Evolutionary conservation across 2,888 invertebrate genomes (phyloP), one percentile per base, ranked within the genome.

Genomic region (Pollenia angustigena): DNA sequence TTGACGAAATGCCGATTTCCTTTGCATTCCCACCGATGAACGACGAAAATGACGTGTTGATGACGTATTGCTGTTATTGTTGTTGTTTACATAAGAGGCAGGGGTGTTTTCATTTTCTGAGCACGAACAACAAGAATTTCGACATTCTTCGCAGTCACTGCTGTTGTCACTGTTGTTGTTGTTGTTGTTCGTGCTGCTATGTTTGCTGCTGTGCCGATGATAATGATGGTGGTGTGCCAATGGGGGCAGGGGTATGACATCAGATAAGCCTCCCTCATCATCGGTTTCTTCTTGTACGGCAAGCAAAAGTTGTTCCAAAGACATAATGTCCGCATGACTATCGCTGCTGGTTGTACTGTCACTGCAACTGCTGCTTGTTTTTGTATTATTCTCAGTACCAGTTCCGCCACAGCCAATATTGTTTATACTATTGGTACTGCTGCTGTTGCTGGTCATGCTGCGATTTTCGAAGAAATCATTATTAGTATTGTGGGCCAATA

Each of bases 1-100:
- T 85, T 92, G 91, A n/a, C 93, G 92, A 88, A 93, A 93, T 56
- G 92, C 93, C 66, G 92, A 90, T 83, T 91, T 91, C 68, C 93
- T 90, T 87, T 92, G 92, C 90, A 92, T 92, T 81, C 93, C 92
- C 88, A 92, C 90, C 52, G 92, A 92, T 16, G 92, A 92, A 79
- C 91, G 90, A 32, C 92, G 92, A 88, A 91, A 91, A 75, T 90
- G 91, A 72, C 90, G 90, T 54, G 42, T 50, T 4, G 72, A 18
- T 46, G 86, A 48, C 2, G 71, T 62, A 44, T 42, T 72, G 71
- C 69, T 72, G 50, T 58, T 60, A 60, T 79, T 32, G 62, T 46
- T 76, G 44, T 83, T 84, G 4, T n/a, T 58, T 14, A 60, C 9
- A 48, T 16, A 68, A 9, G 71, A 56, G n/a, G 84, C 60, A 9